Evolutionary conservation across 2,113 vertebrate species (phyloP).

Genomic region (Gopherus evgoodei): DNA sequence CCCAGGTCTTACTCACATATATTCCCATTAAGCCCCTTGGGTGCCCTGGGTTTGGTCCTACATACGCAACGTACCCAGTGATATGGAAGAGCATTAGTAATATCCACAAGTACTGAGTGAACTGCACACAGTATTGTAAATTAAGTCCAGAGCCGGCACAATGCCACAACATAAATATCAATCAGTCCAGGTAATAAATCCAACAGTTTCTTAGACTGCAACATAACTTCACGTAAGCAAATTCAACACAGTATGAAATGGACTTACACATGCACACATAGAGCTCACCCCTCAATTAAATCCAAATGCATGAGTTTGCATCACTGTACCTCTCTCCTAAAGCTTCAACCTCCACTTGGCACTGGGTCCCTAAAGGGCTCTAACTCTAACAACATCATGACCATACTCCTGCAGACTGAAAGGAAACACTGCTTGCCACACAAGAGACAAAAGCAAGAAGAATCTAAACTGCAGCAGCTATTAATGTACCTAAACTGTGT

Average conservation of each 20-base stretch:
- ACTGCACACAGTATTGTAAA: neutral
- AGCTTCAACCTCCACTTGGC: neutral
- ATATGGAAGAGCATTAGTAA: neutral
- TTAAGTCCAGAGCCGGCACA: neutral
- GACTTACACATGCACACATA: neutral
- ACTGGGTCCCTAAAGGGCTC: neutral
- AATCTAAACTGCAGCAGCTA: neutral
- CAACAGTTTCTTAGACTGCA: neutral
- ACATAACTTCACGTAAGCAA: neutral
- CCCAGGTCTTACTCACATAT: neutral
- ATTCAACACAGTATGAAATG: neutral
- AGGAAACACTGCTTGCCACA: neutral
- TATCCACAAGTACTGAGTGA: neutral
- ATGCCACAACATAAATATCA: neutral
- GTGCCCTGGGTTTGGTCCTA: neutral
- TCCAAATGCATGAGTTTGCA: too few relatives aligned
- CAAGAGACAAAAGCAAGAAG: neutral
- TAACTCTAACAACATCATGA: neutral
- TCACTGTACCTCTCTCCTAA: neutral
- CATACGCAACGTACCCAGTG: neutral
- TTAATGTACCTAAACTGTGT: neutral
- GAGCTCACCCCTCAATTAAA: too few relatives aligned
- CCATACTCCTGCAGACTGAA: neutral
- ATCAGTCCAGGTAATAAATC: neutral
- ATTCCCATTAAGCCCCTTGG: neutral